Evolutionary conservation across 2,888 invertebrate species (phyloP), one percentile per base, ranked within the genome.

Genomic region (Tetrapedia diversipes): DNA sequence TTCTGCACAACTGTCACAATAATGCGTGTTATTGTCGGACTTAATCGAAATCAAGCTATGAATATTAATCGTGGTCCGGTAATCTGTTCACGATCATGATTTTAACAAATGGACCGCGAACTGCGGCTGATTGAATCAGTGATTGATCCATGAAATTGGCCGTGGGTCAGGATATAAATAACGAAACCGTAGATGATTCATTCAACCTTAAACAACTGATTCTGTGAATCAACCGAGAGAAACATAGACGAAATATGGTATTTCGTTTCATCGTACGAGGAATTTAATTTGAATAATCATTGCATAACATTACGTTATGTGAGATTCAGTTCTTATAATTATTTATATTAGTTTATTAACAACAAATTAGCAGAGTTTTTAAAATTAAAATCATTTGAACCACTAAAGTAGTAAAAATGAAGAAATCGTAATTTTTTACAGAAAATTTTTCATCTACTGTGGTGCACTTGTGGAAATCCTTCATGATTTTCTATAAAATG

Each of bases 121-220:
- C 43, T 24, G 56, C 41, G 7, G 19, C 37, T 53, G 64, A 64
- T 64, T 53, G 63, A 63, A 63, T 39, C 27, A 14, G 8, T 27
- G 53, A 64, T 41, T 41, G 64, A 16, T 41, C 53, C 64, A 53
- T 64, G 64, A 64, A 64, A 64, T 64, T 64, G 32, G 22, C 41
- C 27, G 22, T 19, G 63, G 14, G 45, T 24, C 45, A 34, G 10
- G 49, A 19, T 51, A 63, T 51, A 51, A 63, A 63, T 63, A 63
- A 51, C 49, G 11, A 11, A 19, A 8, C 39, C 4, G 39, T 39
- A 39, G 51, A 63, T 63, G 51, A 63, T 63, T 63, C 49, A 39
- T 63, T 29, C 49, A 63, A 19, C 37, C 63, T 51, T 29, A 51
- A 51, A 43, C 41, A 22, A n/a, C 29, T 29, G 29, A 29, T 43